These are phyloP conservation scores for Andrena trimmerana DNA, from an alignment of 2,888 invertebrate species.

Conservation along the genomic window DNA sequence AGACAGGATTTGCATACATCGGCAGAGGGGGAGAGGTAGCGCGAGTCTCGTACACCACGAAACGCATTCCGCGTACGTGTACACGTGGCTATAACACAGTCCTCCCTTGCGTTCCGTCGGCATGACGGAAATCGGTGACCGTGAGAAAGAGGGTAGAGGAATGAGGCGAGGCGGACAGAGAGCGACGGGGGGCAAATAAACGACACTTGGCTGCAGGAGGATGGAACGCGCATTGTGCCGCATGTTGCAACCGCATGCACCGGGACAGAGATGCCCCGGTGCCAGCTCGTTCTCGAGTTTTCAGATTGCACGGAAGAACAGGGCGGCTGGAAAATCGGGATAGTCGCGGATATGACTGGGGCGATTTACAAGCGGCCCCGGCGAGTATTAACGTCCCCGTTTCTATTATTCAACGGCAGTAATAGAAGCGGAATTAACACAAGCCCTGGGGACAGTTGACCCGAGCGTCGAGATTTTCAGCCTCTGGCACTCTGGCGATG, in stretches of 20 bases:
- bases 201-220: conserved; percentile 42
- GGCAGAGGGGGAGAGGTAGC: conserved; percentile 15
- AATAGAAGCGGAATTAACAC: conserved; percentile 14
- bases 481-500: too few relatives aligned
- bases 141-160: conserved; percentile 33
- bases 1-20: conserved; percentile 73
- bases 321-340: conserved; percentile 66
- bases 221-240: conserved; percentile 32
- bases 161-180: conserved; percentile 22
- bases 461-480: neutral
- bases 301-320: conserved; percentile 39
- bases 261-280: neutral
- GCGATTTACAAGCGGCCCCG: conserved; percentile 48
- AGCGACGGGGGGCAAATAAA: conserved; percentile 49
- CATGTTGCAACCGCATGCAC: conserved; percentile 35
- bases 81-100: conserved; percentile 28
- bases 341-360: conserved; percentile 59
- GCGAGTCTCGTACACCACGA: conserved; percentile 39
- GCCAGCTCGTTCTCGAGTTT: conserved; percentile 20
- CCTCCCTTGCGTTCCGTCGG: conserved; percentile 2
- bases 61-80: conserved; percentile 10
- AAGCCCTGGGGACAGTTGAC: neutral
- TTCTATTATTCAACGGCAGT: conserved; percentile 2
- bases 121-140: conserved; percentile 26
- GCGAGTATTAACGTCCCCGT: neutral